Evolutionary conservation across 2,888 invertebrate genomes (phyloP), one percentile per base, ranked within the genome.

Genomic region (Scrobipalpa atriplicella): DNA sequence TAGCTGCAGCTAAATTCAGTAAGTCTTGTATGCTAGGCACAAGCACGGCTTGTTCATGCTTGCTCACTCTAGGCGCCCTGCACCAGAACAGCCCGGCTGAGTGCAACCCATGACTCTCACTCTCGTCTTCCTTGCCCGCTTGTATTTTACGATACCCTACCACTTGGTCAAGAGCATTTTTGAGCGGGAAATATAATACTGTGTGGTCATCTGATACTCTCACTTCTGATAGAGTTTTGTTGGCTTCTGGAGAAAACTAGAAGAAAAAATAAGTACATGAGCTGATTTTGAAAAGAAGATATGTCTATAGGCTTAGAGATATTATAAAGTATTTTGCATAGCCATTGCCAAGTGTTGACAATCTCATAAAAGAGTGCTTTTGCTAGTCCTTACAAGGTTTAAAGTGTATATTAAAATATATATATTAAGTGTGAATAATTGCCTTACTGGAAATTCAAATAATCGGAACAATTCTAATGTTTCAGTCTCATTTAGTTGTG

Each of bases 141-240:
- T 90, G 86, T 0, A 92, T 65, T 78, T 93, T 90, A 77, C 95
- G 95, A 75, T 95, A 96, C 0, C 97, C 97, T 0, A 95, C 95
- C 39, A 95, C 83, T 76, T 89, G 88, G 41, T 93, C 93, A 62
- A 94, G 82, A 0, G 93, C 89, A 78, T 95, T 95, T 77, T 93
- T 92, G 61, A 97, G 81, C 2, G 96, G 96, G 78, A 96, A 95
- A 78, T 95, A 95, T 73, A 97, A 85, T 73, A 90, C 80, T 68
- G 93, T 92, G 13, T 86, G 84, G 66, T 90, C 86, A 21, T 82
- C 70, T 67, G 95, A 93, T 62, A 95, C 92, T 78, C 94, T 83
- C 58, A 94, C 93, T 71, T 95, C 93, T 70, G 94, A 82, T 72
- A 93, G 84, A 51, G 89, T 84, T 78, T 95, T 89, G 38, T 85